phyloP scores from a whole-genome alignment of 2,113 vertebrate genomes.

The Neotragus moschatus region DNA sequence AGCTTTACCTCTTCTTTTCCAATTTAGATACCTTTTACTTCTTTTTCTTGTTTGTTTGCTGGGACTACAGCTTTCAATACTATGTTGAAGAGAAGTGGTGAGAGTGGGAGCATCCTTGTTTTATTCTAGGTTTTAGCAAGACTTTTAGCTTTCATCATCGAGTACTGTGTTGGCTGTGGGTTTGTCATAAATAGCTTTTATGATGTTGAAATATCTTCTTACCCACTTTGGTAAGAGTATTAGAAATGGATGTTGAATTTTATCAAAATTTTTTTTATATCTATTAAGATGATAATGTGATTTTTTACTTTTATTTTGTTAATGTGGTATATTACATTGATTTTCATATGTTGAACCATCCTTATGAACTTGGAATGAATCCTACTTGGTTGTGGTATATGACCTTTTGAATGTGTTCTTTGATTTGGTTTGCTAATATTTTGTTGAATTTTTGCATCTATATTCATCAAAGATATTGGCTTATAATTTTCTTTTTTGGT shows the following conservation, averaged over 20 bases:
- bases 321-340: not conserved
- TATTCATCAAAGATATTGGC: not conserved
- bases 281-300: not conserved
- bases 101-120: not conserved
- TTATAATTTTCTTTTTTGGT: not conserved
- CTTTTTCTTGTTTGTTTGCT: not conserved
- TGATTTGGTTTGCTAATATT: not conserved
- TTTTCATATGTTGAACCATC: not conserved
- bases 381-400: not conserved
- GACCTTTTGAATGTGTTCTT: not conserved
- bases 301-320: not conserved
- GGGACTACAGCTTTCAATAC: not conserved
- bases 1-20: not conserved
- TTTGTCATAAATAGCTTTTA: not conserved
- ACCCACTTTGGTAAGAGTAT: not conserved
- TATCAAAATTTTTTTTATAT: not conserved
- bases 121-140: not conserved
- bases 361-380: not conserved
- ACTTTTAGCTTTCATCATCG: not conserved
- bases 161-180: not conserved
- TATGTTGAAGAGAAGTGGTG: not conserved
- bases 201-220: not conserved
- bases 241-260: not conserved
- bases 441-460: not conserved
- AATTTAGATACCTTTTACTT: not conserved